Conservation (phyloP, 1,140 invertebrate genomes). For the Drosophila auraria region DNA sequence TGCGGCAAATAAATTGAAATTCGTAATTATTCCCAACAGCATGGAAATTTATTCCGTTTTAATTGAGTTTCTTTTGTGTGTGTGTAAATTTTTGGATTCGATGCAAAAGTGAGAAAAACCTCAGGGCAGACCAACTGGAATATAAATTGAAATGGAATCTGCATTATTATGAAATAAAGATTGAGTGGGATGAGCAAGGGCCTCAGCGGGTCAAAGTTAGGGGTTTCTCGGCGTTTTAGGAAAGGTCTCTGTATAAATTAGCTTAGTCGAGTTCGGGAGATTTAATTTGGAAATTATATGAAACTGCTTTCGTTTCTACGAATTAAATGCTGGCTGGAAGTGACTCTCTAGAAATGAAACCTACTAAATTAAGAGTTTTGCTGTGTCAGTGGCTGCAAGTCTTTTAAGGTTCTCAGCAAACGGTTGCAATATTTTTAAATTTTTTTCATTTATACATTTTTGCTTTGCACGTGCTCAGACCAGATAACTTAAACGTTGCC, state of each 20-base stretch:
- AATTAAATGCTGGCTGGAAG: not conserved
- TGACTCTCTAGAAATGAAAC: too few species aligned
- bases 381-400: not conserved
- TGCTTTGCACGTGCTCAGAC: constrained; percentile 9
- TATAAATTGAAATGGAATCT: constrained; percentile 78
- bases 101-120: constrained; percentile 52
- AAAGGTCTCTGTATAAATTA: constrained; percentile 27
- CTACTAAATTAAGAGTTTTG: not conserved
- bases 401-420: not conserved
- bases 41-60: constrained; percentile 82
- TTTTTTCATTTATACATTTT: not conserved
- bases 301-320: not conserved
- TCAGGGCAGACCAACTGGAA: constrained; percentile 36
- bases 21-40: constrained; percentile 83
- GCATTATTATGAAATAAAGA: constrained; percentile 72
- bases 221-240: not conserved
- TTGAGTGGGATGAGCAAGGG: constrained; percentile 15
- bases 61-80: constrained; percentile 80
- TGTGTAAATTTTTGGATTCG: constrained; percentile 56
- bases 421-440: not conserved
- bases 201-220: constrained; percentile 10
- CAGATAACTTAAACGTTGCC: constrained; percentile 13
- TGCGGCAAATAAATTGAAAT: constrained; percentile 83
- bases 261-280: constrained; percentile 17
- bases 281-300: constrained; percentile 4